Conservation (phyloP, 2,888 invertebrate genomes). For the Lepidochitona cinerea region DNA sequence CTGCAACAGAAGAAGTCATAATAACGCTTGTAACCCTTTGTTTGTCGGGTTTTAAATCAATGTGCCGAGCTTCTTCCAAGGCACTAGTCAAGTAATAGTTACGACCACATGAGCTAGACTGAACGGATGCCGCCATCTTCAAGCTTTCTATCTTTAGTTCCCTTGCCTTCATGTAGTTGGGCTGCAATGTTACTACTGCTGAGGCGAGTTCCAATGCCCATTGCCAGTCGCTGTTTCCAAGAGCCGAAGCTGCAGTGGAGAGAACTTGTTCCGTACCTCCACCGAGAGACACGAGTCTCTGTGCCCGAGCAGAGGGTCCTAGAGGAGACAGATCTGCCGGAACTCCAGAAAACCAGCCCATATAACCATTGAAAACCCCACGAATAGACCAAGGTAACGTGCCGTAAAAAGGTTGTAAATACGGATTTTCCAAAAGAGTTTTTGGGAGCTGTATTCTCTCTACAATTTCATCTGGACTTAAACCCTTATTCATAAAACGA, state of each 20-base stretch:
- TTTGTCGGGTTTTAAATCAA: slow-evolving; percentile 16
- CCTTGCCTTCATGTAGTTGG: slow-evolving; percentile 34
- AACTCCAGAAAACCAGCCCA: slow-evolving; percentile 55
- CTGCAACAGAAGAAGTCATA: slow-evolving; percentile 15
- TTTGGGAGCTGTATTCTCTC: slow-evolving; percentile 45
- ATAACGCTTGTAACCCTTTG: slow-evolving; percentile 17
- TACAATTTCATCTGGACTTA: slow-evolving; percentile 59
- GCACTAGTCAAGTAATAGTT: slow-evolving; percentile 58
- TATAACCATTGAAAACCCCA: slow-evolving; percentile 23
- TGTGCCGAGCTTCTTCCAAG: slow-evolving; percentile 42
- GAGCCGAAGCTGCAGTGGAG: slow-evolving; percentile 37
- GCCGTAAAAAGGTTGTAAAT: slow-evolving; percentile 59
- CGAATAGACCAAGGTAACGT: slow-evolving; percentile 40
- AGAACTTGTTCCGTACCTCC: slow-evolving; percentile 36
- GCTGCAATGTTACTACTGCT: slow-evolving; percentile 31
- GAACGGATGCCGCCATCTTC: slow-evolving; percentile 38
- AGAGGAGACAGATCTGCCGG: slow-evolving; percentile 48
- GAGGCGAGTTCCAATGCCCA: slow-evolving; percentile 57
- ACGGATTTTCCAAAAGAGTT: slow-evolving; percentile 43
- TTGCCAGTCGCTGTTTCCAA: slow-evolving; percentile 44
- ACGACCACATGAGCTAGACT: slow-evolving; percentile 51
- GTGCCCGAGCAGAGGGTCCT: slow-evolving; percentile 37
- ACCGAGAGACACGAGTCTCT: slow-evolving; percentile 41
- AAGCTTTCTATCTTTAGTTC: slow-evolving; percentile 44
- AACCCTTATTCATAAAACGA: slow-evolving; percentile 56